A percentile compares a stretch with the other conserved stretches of the same genome.
Conservation (phyloP, 2,888 invertebrate genomes). For the Actias luna region DNA sequence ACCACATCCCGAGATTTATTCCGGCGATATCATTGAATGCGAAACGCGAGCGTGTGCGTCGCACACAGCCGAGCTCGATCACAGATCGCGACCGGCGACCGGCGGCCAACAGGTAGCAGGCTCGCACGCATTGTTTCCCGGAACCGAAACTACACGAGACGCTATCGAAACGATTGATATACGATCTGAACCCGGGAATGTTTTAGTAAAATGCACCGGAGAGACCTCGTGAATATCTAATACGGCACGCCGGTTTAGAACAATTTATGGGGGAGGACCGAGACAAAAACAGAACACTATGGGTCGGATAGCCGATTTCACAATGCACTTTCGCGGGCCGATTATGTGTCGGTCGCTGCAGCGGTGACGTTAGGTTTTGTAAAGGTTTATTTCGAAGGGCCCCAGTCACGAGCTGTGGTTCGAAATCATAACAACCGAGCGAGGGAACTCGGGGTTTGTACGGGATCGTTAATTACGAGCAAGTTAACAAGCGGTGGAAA, state of each 20-base stretch:
- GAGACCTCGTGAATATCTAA: constrained; percentile 78
- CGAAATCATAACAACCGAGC: constrained; percentile 27
- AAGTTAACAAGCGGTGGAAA: constrained; percentile 66
- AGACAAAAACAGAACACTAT: constrained; percentile 78
- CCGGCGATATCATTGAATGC: constrained; percentile 54
- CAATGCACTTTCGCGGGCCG: too few relatives aligned
- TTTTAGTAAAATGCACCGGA: constrained; percentile 73
- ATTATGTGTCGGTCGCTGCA: constrained; percentile 52
- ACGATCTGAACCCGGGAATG: constrained; percentile 70
- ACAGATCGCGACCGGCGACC: constrained; percentile 58
- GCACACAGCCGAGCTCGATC: constrained; percentile 35
- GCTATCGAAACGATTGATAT: constrained; percentile 76
- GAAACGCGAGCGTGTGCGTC: constrained; percentile 22
- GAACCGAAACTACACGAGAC: constrained; percentile 65
- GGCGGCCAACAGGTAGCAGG: constrained; percentile 62
- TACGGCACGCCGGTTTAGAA: constrained; percentile 76
- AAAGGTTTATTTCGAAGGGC: neutral
- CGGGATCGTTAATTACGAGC: constrained; percentile 59
- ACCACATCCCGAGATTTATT: constrained; percentile 62
- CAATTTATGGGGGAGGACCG: constrained; percentile 70
- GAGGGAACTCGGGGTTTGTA: constrained; percentile 19
- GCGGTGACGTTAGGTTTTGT: constrained; percentile 4
- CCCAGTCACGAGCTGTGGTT: neutral
- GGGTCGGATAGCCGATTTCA: too few relatives aligned
- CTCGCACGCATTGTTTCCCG: constrained; percentile 75